Conservation (phyloP, 2,888 invertebrate genomes). For the Anthoptus insignis region DNA sequence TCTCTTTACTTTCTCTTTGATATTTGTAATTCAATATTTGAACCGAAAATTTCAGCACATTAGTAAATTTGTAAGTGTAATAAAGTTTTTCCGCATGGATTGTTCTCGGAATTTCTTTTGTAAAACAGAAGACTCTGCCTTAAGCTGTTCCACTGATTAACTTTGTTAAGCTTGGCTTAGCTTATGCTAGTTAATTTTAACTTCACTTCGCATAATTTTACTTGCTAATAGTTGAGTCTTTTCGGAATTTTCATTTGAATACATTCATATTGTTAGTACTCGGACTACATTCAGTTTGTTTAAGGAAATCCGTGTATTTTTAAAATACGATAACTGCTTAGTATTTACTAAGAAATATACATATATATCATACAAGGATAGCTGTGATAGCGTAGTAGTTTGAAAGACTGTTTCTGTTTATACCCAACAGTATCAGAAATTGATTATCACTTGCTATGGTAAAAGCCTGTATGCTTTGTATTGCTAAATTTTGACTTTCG, state of each 20-base stretch:
- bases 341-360: no score
- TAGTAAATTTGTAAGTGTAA: constrained; percentile 15
- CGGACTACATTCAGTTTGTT: no score
- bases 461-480: no score
- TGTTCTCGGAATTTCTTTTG: background rate
- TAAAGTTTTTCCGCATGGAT: background rate
- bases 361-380: no score
- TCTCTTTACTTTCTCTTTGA: constrained; percentile 19
- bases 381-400: no score
- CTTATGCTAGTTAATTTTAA: constrained; percentile 17
- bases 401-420: no score
- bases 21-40: constrained; percentile 35
- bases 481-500: no score
- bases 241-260: background rate
- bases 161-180: constrained; percentile 17
- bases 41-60: constrained; percentile 20
- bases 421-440: no score
- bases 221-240: constrained; percentile 13
- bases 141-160: constrained; percentile 18
- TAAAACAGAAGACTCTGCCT: background rate
- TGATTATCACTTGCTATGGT: no score
- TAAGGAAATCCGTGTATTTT: no score
- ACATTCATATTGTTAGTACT: background rate
- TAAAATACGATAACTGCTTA: no score
- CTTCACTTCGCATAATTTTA: constrained; percentile 17